Evolutionary conservation across 2,888 invertebrate species (phyloP), one percentile per base, ranked within the genome.

Genomic region (Harpalus rubripes): DNA sequence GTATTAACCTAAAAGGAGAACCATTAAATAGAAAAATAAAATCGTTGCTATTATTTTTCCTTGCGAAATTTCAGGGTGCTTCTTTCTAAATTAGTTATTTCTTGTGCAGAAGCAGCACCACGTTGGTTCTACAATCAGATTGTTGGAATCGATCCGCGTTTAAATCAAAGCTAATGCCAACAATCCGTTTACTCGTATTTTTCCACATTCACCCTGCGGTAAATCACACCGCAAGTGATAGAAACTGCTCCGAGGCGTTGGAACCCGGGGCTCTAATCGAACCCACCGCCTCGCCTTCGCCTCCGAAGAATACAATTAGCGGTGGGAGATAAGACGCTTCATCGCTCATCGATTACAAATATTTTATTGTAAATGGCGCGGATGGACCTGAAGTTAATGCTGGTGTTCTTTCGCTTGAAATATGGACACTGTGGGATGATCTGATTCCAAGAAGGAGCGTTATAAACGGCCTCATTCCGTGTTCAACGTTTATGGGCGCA

Each of bases 341-440:
- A 81, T 81, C 81, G 68, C 68, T 81, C 90, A 90, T 90, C 90
- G 90, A 91, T 90, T 90, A 89, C 88, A 89, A 88, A 90, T 90
- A 90, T 90, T 90, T 91, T 91, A 90, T 89, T 90, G 90, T 89
- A 90, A 91, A 91, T 91, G 91, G 90, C 87, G 89, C 88, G 91
- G 87, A 90, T 89, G 87, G 56, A 22, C 39, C 74, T 89, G 68
- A 83, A 83, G 83, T 74, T 83, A 83, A 83, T 83, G 74, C 74
- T 22, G 74, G 10, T 39, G 79, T 79, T 61, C 59, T 79, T 68
- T n/a, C 56, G 16, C 15, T 16, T 81, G 68, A 81, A 81, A 81
- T 81, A 81, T 68, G 65, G 68, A 68, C 26, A 52, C 59, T 52
- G 22, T 10, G 22, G 59, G 16, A 61, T 61, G 5, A 8, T 15